phyloP scores from a whole-genome alignment of 2,113 vertebrate genomes.

The Cettia cetti region DNA sequence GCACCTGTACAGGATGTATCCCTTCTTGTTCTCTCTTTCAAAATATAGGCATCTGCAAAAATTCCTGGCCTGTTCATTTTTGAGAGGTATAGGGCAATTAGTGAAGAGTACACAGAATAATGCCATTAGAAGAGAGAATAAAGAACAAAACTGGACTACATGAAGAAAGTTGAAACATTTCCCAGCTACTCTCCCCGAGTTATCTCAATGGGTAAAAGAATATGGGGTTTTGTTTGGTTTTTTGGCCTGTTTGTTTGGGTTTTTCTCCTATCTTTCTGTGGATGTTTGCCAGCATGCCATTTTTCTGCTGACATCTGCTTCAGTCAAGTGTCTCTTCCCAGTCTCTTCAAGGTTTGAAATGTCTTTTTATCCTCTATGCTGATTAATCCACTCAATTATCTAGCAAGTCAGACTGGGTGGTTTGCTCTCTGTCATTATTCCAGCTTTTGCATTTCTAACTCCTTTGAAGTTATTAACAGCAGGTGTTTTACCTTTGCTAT shows the following conservation, averaged over 20 bases:
- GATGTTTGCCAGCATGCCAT: not conserved
- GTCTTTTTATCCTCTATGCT: not conserved
- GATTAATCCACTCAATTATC: not conserved
- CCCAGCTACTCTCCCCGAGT: not conserved
- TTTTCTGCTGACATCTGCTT: not conserved
- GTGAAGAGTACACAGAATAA: not conserved
- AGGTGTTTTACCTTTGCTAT: not conserved
- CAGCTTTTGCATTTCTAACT: not conserved
- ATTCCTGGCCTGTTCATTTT: not conserved
- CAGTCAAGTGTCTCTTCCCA: not conserved
- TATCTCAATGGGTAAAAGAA: not conserved
- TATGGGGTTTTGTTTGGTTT: not conserved
- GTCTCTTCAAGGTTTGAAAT: not conserved
- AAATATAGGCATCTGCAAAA: not conserved
- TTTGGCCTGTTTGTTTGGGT: not conserved
- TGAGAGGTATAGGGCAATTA: not conserved
- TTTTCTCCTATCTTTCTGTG: not conserved
- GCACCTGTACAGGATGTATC: not conserved
- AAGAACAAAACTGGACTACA: not conserved
- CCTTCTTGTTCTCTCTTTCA: not conserved
- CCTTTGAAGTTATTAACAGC: not conserved
- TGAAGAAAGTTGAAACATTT: not conserved
- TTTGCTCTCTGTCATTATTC: not conserved
- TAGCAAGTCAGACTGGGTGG: not conserved
- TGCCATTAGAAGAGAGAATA: not conserved